Conservation (phyloP, 2,113 vertebrate species). For the Psephotus haematonotus region DNA sequence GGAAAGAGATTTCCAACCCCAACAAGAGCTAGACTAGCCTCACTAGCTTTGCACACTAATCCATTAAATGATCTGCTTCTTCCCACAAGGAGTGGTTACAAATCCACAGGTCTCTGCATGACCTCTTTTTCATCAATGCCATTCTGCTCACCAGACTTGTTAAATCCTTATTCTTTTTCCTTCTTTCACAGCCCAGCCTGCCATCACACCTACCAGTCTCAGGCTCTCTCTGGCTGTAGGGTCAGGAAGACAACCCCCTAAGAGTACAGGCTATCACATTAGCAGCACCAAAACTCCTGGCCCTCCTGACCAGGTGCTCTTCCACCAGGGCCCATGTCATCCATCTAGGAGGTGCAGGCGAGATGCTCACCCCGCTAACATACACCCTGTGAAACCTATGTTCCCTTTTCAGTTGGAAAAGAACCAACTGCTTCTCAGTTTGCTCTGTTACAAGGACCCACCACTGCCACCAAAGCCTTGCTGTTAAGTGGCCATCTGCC, state of each 20-base stretch:
- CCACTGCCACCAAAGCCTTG: neutral
- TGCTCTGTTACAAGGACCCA: neutral
- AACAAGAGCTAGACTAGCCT: neutral
- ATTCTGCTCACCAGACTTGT: neutral
- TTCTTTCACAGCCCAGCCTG: neutral
- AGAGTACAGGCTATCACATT: neutral
- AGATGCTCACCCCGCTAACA: neutral
- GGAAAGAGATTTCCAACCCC: neutral
- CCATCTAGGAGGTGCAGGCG: neutral
- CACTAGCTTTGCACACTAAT: neutral
- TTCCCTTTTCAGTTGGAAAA: neutral
- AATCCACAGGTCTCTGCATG: neutral
- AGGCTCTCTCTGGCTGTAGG: neutral
- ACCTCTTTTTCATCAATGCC: neutral
- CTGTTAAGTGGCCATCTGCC: neutral
- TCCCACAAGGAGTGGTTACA: neutral
- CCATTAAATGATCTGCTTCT: neutral
- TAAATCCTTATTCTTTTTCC: neutral
- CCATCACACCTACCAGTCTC: neutral
- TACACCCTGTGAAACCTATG: neutral
- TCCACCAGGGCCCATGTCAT: neutral
- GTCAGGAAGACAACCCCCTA: accelerated
- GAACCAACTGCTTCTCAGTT: neutral
- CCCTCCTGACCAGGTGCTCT: neutral
- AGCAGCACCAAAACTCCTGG: accelerated